A percentile compares a stretch with the other conserved stretches of the same genome.
phyloP scores from a whole-genome alignment of 2,888 invertebrate genomes.

The Hirtodrosophila confusa region DNA sequence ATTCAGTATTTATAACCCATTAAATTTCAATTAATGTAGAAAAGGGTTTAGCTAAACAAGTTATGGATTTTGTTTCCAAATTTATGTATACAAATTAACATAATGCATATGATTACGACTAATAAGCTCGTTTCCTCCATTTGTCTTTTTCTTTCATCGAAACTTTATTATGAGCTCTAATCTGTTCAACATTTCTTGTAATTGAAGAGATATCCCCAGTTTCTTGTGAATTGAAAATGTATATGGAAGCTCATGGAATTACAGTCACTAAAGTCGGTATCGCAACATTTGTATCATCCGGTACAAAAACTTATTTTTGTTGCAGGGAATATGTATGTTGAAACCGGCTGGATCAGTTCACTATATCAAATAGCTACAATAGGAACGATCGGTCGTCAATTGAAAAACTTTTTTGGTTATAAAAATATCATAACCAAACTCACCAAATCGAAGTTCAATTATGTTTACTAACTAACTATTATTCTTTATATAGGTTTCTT shows the following conservation, averaged over 20 bases:
- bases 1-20: constrained; percentile 19
- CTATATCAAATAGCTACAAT: no score
- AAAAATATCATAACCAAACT: no score
- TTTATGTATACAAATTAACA: constrained; percentile 25
- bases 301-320: no score
- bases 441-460: no score
- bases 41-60: constrained; percentile 17
- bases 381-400: no score
- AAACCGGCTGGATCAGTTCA: no score
- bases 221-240: not conserved
- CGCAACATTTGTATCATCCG: no score
- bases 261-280: not conserved
- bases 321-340: no score
- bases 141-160: not conserved
- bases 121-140: constrained; percentile 7
- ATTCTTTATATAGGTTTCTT: no score
- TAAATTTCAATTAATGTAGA: constrained; percentile 18
- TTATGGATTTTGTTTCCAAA: constrained; percentile 6
- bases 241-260: not conserved
- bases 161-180: not conserved
- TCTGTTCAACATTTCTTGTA: not conserved
- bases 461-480: no score
- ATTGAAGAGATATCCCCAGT: not conserved
- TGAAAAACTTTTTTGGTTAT: no score
- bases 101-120: constrained; percentile 26